Base-by-base conservation (phyloP, 2,113 vertebrate species). In the Embiotoca jacksoni region DNA sequence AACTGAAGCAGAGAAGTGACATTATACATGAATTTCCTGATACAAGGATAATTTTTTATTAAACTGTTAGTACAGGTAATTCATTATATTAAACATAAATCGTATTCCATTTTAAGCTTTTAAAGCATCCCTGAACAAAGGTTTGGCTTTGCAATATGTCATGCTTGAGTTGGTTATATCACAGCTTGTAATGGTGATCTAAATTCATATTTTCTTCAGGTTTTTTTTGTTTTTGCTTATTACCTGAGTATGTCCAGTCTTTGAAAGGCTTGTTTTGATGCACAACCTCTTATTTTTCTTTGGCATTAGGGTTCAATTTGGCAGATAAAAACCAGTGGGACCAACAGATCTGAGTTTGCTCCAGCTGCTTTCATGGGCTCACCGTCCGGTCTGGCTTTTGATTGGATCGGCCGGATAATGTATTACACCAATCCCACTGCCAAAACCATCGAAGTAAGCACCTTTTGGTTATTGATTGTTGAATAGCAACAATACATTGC, bases 371-470 rank as follows among this genome's bases (percentile, higher is more conserved):
- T 91, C 36, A 78, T 94, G 72, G 94, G 94, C 15, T 85, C 89
- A 2, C 93, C 93, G 0, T 91, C 86, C 39, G 91, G 92, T 60
- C 80, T 95, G 64, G 93, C 94, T 54, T 94, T 95, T 90, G 94
- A 95, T 71, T 94, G 94, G 94, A 91, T 95, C 31, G 84, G 87
- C 72, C 76, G 92, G 32, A 69, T 89, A 31, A 93, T 95, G 92
- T 95, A 90, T 75, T 95, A 94, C 68, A 94, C 91, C 59, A 95
- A 93, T 82, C 93, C 93, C 23, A 84, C 82, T 13, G 68, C 5
- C 52, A 92, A 85, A 74, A 11, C 89, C 46, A 94, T 95, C 53
- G 94, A 95, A 92, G 94, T 94, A 72, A 91, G 59, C 23, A 31
- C 15, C 10, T 44, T 13, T 23, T 23, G 23, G 23, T 23, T 23